These are phyloP conservation scores for Dasypus novemcinctus DNA, from an alignment of 2,113 vertebrate species.

Conservation along the genomic window DNA sequence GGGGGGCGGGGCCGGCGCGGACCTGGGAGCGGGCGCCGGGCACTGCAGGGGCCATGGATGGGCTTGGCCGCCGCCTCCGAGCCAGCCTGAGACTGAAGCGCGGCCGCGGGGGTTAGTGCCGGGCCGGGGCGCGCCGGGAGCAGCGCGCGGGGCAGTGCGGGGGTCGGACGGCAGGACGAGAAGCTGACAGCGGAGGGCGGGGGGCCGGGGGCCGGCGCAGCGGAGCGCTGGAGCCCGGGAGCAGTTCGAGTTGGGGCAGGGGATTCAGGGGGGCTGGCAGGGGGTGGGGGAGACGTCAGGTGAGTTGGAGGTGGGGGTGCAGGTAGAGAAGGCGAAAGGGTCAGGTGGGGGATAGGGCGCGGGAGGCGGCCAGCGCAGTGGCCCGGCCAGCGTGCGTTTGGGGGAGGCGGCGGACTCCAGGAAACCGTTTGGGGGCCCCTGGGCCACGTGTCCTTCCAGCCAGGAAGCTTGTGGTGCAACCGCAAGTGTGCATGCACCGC, in stretches of 20 bases:
- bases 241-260: too few species aligned
- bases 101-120: constrained; percentile 72
- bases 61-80: constrained; percentile 76
- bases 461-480: constrained; percentile 71
- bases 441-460: constrained; percentile 68
- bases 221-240: not conserved
- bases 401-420: not conserved
- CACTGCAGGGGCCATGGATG: constrained; percentile 73
- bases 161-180: not conserved
- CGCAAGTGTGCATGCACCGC: constrained; percentile 1
- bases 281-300: not conserved
- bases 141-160: not conserved
- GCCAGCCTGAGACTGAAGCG: constrained; percentile 81
- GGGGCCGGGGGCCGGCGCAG: not conserved
- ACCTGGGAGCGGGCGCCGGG: constrained; percentile 49
- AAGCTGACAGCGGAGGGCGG: too few species aligned
- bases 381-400: constrained; percentile 33
- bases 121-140: not conserved
- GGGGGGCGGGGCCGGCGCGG: constrained; percentile 54
- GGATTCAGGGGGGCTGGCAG: not conserved
- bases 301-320: not conserved
- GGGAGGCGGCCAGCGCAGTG: not conserved
- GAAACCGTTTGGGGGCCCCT: constrained; percentile 63
- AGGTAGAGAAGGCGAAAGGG: not conserved
- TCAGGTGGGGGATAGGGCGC: not conserved